Evolutionary conservation across 2,797 vertebrate genomes (phyloP), one percentile per base, ranked within the genome.

Genomic region (Muscicapa striata): DNA sequence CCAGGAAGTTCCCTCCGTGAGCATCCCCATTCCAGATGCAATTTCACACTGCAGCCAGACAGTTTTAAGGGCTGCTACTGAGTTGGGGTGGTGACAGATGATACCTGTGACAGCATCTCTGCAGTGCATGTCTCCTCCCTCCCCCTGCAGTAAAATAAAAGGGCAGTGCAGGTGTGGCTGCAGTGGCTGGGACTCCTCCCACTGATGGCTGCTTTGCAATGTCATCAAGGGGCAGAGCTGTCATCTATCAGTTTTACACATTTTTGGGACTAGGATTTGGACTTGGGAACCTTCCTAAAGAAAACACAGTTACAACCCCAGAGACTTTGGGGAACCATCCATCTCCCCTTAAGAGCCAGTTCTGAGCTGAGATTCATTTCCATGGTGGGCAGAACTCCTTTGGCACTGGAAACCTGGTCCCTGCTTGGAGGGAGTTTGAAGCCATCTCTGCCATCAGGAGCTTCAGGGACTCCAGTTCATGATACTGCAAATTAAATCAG

Each of bases 21-120:
- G 40, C 75, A 87, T 89, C 91, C 27, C 64, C 58, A 10, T 74
- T 87, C 81, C 92, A 87, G 75, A 24, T 34, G 29, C 49, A 77
- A 10, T 55, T 89, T 58, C 78, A 48, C 26, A 17, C 57, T 29
- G 32, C 4, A 18, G 59, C 51, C 88, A 90, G 70, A 22, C 34
- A 64, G 48, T 48, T 88, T 51, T 51, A 74, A 63, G 94, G n/a
- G 73, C 43, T 58, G 88, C 64, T 87, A 2, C 84, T 54, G 82
- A 61, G 69, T 1, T 84, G 69, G 78, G 76, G 62, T 84, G n/a
- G 1, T 58, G 82, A 64, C 41, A 83, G 87, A 32, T 7, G 79
- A 32, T 36, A 8, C 22, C 54, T 58, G 87, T 52, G 89, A 20
- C 73, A 88, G 69, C 40, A 15, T 29, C 11, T 0, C 75, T 49